Percentiles rank a stretch among this genome's conserved stretches.
Evolutionary conservation across 2,113 vertebrate genomes (phyloP).

Genomic region (Pardalotus punctatus): DNA sequence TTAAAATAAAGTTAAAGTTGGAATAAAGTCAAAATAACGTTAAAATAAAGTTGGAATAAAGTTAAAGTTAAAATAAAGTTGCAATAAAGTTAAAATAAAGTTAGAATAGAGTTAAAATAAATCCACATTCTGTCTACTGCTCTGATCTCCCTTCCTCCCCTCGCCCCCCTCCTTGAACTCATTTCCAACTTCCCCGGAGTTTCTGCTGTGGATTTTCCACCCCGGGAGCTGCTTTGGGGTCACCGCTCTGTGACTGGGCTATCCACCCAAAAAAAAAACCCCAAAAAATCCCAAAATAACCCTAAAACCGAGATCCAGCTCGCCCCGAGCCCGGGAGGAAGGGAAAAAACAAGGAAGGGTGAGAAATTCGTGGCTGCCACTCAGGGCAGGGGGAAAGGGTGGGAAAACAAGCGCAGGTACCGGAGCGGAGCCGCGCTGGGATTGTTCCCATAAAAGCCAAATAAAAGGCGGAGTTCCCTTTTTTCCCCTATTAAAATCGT

Average conservation of each 20-base stretch:
- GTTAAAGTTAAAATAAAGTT: too few relatives aligned
- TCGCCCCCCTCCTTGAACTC: not conserved
- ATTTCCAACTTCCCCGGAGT: not conserved
- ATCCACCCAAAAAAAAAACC: not conserved
- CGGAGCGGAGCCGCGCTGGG: not conserved
- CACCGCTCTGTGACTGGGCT: fast-evolving
- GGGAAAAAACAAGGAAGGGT: not conserved
- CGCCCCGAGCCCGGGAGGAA: not conserved
- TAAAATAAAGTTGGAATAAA: too few relatives aligned
- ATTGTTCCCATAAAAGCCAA: conserved; percentile 29
- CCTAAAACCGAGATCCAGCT: not conserved
- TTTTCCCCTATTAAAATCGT: not conserved
- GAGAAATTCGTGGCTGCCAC: not conserved
- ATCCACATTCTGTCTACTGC: not conserved
- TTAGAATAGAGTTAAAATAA: too few relatives aligned
- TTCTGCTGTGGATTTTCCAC: not conserved
- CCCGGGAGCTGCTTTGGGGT: not conserved
- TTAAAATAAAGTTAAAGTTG: too few relatives aligned
- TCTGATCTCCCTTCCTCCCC: too few relatives aligned
- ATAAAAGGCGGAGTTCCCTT: not conserved
- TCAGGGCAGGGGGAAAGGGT: not conserved
- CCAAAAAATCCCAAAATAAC: fast-evolving
- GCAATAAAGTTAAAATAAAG: too few relatives aligned
- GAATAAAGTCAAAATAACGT: too few relatives aligned
- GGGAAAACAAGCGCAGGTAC: not conserved